Percentiles rank a stretch among this genome's conserved stretches.
Conservation (phyloP, 2,113 vertebrate species). For the Heterochromis multidens region DNA sequence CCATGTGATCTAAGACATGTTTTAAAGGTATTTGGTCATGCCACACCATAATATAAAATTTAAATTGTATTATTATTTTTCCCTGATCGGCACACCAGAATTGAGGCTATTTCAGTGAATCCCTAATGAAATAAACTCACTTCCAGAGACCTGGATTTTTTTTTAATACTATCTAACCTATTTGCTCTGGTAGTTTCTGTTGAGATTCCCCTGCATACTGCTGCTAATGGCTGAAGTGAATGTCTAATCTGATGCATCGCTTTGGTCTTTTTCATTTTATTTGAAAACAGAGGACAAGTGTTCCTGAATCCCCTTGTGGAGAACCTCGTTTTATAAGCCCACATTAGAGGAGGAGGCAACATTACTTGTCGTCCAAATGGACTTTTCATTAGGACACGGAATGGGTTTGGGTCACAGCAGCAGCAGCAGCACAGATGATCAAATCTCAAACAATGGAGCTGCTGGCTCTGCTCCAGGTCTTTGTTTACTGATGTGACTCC, state of each 20-base stretch:
- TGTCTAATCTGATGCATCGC: constrained; percentile 21
- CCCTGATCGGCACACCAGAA: constrained; percentile 22
- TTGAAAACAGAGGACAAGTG: constrained; percentile 5
- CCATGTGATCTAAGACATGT: constrained; percentile 16
- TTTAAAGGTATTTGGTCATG: constrained; percentile 1
- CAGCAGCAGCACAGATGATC: constrained; percentile 33
- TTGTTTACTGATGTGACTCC: constrained; percentile 39
- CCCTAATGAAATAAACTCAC: constrained; percentile 19
- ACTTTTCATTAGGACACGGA: constrained; percentile 55
- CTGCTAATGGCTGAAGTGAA: constrained; percentile 16
- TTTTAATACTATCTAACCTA: neutral
- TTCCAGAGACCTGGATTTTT: neutral
- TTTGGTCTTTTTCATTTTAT: constrained; percentile 9
- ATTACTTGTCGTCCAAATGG: constrained; percentile 35
- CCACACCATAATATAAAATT: constrained; percentile 22
- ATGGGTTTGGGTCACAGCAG: constrained; percentile 31
- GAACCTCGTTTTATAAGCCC: constrained; percentile 10
- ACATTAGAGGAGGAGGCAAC: constrained; percentile 21
- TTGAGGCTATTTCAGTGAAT: constrained; percentile 16
- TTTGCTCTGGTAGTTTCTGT: constrained; percentile 6
- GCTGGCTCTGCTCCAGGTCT: constrained; percentile 35
- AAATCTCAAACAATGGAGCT: constrained; percentile 49
- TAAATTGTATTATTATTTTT: constrained; percentile 42
- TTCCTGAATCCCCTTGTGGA: neutral
- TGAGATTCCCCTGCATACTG: neutral